These are phyloP conservation scores for Lycocorax pyrrhopterus DNA, from an alignment of 2,113 vertebrate genomes.

Conservation along the genomic window DNA sequence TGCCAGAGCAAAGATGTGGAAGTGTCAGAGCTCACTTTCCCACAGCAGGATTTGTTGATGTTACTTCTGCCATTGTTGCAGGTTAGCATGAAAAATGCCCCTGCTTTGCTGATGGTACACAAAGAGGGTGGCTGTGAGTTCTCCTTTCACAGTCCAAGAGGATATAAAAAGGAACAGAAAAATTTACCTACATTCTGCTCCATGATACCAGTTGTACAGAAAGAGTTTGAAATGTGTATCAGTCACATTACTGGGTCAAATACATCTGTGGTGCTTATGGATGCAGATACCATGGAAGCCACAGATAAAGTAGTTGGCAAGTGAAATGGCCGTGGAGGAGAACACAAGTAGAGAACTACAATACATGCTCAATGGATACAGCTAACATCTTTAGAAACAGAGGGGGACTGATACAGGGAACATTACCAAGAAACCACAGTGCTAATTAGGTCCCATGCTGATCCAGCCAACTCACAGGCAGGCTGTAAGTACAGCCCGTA, in stretches of 20 bases:
- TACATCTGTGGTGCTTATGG: neutral
- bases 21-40: neutral
- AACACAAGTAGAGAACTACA: neutral
- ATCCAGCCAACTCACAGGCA: neutral
- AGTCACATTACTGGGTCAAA: neutral
- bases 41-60: neutral
- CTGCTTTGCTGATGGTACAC: neutral
- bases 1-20: neutral
- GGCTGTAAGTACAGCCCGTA: neutral
- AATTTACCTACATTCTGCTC: neutral
- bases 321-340: neutral
- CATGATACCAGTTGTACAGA: neutral
- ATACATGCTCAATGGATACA: neutral
- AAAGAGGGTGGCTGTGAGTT: neutral
- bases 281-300: neutral
- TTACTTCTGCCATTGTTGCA: neutral
- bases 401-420: neutral
- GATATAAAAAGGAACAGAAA: neutral
- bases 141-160: neutral
- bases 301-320: neutral
- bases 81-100: neutral
- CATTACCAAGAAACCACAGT: neutral
- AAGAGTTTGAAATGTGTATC: neutral
- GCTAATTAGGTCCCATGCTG: neutral
- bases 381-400: neutral